Evolutionary conservation across 2,888 invertebrate genomes (phyloP), one percentile per base, ranked within the genome.

Genomic region (Acrocera orbiculus): DNA sequence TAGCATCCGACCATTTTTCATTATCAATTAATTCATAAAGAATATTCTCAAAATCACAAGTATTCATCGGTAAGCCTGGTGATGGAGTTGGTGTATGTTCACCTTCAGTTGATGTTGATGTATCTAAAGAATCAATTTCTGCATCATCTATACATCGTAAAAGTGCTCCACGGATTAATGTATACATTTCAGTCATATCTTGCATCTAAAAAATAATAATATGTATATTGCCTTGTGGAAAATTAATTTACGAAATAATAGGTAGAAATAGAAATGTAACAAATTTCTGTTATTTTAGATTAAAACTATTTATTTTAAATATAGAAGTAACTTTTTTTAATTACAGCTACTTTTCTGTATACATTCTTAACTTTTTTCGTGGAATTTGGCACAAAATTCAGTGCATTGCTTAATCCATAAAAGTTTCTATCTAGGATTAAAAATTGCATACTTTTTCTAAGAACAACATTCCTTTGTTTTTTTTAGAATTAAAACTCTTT

Each of bases 1-100:
- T 64, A 5, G 76, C 76, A 10, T 70, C 67, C 6, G 70, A 65
- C 75, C 78, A 80, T 47, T 76, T 73, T 42, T 74, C 72, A 26
- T 66, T 47, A 30, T 60, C 58, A 27, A 61, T 58, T 23, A 58
- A 47, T 41, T 61, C 60, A 16, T 53, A 48, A 13, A 61, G 39
- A 9, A 49, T 47, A 7, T 46, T 42, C 44, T 61, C 61, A 35
- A 58, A 60, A 38, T 58, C 57, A 16, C 47, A 47, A 35, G 48
- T 51, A 2, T 56, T 56, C 45, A 62, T 58, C 20, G 62, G 52
- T 36, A 65, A 53, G 26, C 66, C 64, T 1, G 66, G 67, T 22
- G 65, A 66, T 1, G 70, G 69, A 1, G 70, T 71, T 0, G 74
- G 69, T n/a, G 71, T 68, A 15, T 73, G 73, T 33, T 73, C 74